Evolutionary conservation across 2,888 invertebrate species (phyloP), one percentile per base, ranked within the genome.

Genomic region (Cremastobaeus sp.): DNA sequence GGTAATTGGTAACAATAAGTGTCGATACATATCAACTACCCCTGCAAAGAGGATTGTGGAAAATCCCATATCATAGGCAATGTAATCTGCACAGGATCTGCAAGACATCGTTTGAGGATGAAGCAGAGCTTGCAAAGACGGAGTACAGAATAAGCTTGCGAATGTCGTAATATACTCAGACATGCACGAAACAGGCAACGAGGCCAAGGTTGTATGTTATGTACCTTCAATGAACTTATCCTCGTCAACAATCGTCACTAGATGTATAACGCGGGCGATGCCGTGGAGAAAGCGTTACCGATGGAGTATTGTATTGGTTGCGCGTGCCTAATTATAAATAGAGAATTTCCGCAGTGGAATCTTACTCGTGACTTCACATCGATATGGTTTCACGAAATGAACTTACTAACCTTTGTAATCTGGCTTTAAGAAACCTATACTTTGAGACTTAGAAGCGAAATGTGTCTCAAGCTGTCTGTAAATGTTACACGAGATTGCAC

Each of bases 131-230:
- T 30, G 43, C n/a, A n/a, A 52, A 69, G 15, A 50, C 15, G 35
- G 52, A 32, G 60, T 60, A 69, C 52, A 41, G 59, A 20, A 12
- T 59, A 68, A 60, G 50, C 35, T 60, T 5, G 41, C 17, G 37
- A 71, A 71, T 54, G 59, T 65, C 65, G 60, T 75, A 77, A 78
- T 73, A 54, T 73, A 69, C 65, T 74, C 45, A 76, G 73, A 75
- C 73, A 65, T 78, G 78, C 79, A 80, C 78, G 79, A 85, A 83
- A 78, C 80, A 79, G 83, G 83, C 76, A 76, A 84, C 73, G 82
- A 64, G 84, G 83, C 82, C 84, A 85, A 85, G 85, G 85, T 74
- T 75, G 65, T 14, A 32, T 41, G 50, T 62, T 66, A 48, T 73
- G 41, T 55, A 39, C 69, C 39, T 69, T 60, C 68, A 60, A 60